These are phyloP conservation scores for Strigops habroptila DNA, from an alignment of 2,113 vertebrate species.

Conservation along the genomic window DNA sequence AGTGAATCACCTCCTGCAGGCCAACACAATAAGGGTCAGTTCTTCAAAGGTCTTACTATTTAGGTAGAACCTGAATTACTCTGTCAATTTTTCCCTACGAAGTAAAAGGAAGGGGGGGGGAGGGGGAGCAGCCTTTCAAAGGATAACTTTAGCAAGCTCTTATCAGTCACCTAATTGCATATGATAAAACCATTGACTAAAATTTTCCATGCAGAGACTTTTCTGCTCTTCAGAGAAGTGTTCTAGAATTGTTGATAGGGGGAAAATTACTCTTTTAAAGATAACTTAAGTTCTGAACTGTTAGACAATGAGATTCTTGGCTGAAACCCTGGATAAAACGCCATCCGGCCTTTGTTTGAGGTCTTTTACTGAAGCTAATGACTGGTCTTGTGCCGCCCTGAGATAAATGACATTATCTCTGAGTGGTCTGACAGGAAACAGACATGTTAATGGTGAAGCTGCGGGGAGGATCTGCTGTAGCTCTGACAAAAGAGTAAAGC, in stretches of 20 bases:
- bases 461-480: constrained; percentile 75
- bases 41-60: constrained; percentile 65
- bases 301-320: constrained; percentile 54
- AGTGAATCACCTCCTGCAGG: constrained; percentile 62
- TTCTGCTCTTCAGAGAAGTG: neutral
- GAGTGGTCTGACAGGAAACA: constrained; percentile 87
- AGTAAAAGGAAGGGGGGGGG: neutral
- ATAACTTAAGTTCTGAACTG: constrained; percentile 59
- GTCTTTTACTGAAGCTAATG: constrained; percentile 84
- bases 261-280: constrained; percentile 25
- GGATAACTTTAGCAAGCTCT: constrained; percentile 42
- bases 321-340: constrained; percentile 72
- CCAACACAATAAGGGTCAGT: constrained; percentile 56
- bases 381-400: constrained; percentile 79
- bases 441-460: constrained; percentile 84
- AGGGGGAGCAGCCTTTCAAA: neutral
- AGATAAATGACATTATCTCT: constrained; percentile 88
- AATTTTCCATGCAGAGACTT: constrained; percentile 27
- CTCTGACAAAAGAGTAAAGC: constrained; percentile 75
- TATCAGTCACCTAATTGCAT: constrained; percentile 62
- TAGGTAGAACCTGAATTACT: constrained; percentile 64
- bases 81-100: constrained; percentile 42
- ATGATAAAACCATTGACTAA: constrained; percentile 29
- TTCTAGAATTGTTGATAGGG: constrained; percentile 5
- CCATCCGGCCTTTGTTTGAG: constrained; percentile 82